phyloP scores from a whole-genome alignment of 2,113 vertebrate genomes.

The Nycticorax nycticorax region DNA sequence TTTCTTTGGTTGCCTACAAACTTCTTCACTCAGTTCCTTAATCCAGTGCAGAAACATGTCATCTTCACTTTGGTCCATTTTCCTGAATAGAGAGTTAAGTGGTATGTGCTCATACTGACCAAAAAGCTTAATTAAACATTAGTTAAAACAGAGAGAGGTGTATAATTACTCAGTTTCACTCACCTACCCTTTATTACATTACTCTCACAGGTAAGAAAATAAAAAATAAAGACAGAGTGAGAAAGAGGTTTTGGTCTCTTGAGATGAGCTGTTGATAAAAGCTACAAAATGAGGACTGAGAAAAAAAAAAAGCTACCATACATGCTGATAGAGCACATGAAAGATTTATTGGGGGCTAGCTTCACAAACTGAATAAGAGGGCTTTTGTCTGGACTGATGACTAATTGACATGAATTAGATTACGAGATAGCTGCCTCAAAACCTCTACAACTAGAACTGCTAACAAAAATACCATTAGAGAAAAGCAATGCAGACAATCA shows the following conservation, averaged over 20 bases:
- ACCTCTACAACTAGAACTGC: not conserved
- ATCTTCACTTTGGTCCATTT: not conserved
- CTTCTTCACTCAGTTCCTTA: not conserved
- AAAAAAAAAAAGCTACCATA: not conserved
- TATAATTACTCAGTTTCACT: not conserved
- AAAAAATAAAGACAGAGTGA: not conserved
- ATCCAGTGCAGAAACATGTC: not conserved
- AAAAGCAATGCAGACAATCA: not conserved
- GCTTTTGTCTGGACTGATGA: conserved; percentile 37
- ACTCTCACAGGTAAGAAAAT: not conserved
- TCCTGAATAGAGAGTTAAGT: not conserved
- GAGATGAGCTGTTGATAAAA: conserved; percentile 1
- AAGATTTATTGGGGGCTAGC: conserved; percentile 32
- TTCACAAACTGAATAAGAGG: conserved; percentile 19
- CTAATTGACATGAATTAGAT: conserved; percentile 57
- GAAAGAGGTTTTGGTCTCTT: conserved; percentile 13
- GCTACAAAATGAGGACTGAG: not conserved
- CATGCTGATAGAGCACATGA: conserved; percentile 36
- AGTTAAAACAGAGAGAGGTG: not conserved
- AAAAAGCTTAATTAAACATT: not conserved
- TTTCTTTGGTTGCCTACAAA: not conserved
- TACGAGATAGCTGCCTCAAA: conserved; percentile 15
- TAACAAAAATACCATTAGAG: not conserved
- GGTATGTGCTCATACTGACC: not conserved
- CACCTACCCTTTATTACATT: not conserved